Conservation (phyloP, 2,113 vertebrate species). For the Odobenus rosmarus region DNA sequence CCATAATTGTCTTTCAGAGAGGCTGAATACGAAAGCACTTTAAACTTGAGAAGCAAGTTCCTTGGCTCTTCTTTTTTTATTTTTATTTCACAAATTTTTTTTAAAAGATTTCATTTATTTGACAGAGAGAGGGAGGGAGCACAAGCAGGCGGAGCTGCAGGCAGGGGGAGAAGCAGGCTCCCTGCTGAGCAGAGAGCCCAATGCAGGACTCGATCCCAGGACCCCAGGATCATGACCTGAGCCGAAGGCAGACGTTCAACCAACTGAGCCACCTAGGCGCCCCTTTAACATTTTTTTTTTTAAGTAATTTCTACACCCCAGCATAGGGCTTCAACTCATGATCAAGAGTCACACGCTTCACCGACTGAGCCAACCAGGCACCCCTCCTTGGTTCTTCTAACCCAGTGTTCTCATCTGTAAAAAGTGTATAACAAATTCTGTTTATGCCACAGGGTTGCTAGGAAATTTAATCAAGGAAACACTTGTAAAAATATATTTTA, state of each 20-base stretch:
- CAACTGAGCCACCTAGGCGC: no score
- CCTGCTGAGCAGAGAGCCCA: no score
- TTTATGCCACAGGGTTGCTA: background rate
- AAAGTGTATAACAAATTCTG: background rate
- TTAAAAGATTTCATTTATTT: no score
- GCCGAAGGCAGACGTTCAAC: no score
- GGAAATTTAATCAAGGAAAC: conserved; percentile 25
- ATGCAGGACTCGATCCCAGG: no score
- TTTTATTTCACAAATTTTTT: background rate
- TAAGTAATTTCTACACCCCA: background rate
- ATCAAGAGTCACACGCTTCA: background rate
- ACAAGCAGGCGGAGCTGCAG: no score
- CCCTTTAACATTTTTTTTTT: background rate
- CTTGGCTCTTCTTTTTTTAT: background rate
- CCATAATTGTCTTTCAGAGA: background rate
- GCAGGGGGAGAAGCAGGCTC: no score
- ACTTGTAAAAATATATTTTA: background rate
- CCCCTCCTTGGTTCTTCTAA: background rate
- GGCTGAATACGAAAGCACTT: background rate
- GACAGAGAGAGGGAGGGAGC: no score
- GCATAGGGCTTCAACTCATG: background rate
- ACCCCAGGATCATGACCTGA: no score
- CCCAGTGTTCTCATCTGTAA: conserved; percentile 4
- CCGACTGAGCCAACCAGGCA: background rate
- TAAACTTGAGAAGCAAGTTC: background rate